Evolutionary conservation across 2,888 invertebrate genomes (phyloP).

Genomic region (Melipona bicolor): DNA sequence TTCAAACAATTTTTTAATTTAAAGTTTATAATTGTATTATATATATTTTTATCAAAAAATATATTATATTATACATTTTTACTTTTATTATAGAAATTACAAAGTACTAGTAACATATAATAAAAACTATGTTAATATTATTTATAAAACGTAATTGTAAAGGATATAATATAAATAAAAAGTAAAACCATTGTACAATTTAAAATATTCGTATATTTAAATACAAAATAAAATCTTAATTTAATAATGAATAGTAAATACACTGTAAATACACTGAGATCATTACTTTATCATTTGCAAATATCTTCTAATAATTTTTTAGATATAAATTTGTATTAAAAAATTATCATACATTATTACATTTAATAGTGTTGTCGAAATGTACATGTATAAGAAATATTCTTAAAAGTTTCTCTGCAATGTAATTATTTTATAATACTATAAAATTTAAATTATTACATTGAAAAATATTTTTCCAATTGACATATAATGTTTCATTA

Average conservation of each 20-base stretch:
- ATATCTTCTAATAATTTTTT: constrained; percentile 8
- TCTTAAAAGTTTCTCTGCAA: not conserved
- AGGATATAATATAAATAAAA: not conserved
- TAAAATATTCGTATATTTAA: constrained; percentile 20
- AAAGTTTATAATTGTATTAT: not conserved
- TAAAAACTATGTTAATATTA: not conserved
- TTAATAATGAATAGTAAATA: constrained; percentile 31
- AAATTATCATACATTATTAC: not conserved
- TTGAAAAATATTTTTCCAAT: not conserved
- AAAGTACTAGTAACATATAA: not conserved
- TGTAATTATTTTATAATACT: not conserved
- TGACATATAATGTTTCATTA: not conserved
- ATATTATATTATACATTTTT: not conserved
- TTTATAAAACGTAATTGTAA: not conserved
- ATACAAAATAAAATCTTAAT: constrained; percentile 4
- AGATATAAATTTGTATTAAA: constrained; percentile 6
- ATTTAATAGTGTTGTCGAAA: not conserved
- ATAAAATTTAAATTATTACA: not conserved
- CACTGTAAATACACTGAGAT: constrained; percentile 19
- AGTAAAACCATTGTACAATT: not conserved
- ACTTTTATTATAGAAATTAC: not conserved
- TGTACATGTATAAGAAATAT: not conserved
- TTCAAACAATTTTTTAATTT: not conserved
- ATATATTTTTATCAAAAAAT: not conserved
- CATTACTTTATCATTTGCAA: constrained; percentile 18